Evolutionary conservation across 2,113 vertebrate genomes (phyloP).

Genomic region (Leucosticte australis): DNA sequence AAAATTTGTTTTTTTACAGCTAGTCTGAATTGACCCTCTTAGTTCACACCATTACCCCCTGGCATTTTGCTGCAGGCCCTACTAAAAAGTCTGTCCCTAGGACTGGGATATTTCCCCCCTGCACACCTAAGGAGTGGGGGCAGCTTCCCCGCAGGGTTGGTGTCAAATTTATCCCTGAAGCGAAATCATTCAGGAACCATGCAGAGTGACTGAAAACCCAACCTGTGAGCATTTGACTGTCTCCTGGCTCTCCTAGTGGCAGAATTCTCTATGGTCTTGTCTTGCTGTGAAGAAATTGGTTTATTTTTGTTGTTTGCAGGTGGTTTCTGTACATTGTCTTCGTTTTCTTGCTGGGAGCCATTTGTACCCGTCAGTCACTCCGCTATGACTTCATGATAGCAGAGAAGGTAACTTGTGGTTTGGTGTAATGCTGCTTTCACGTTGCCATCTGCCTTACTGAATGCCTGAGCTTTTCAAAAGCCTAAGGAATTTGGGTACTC

Average conservation of each 20-base stretch:
- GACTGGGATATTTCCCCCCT: neutral
- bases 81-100: neutral
- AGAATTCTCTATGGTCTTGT: neutral
- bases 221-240: neutral
- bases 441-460: neutral
- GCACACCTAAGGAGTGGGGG: neutral
- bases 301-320: slow-evolving; percentile 75
- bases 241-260: neutral
- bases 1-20: neutral
- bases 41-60: neutral
- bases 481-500: neutral
- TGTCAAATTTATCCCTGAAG: neutral
- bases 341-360: slow-evolving; percentile 91
- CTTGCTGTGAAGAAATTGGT: neutral
- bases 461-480: neutral
- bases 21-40: neutral
- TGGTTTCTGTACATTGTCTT: slow-evolving; percentile 98
- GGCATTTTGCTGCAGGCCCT: neutral
- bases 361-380: slow-evolving; percentile 92
- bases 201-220: neutral
- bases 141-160: neutral
- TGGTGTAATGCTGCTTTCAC: neutral
- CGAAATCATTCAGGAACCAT: neutral
- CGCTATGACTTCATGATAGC: slow-evolving; percentile 96
- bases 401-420: slow-evolving; percentile 84